Conservation (phyloP, 35 echinoderm and acorn worm genomes). For the Apostichopus parvimensis region DNA sequence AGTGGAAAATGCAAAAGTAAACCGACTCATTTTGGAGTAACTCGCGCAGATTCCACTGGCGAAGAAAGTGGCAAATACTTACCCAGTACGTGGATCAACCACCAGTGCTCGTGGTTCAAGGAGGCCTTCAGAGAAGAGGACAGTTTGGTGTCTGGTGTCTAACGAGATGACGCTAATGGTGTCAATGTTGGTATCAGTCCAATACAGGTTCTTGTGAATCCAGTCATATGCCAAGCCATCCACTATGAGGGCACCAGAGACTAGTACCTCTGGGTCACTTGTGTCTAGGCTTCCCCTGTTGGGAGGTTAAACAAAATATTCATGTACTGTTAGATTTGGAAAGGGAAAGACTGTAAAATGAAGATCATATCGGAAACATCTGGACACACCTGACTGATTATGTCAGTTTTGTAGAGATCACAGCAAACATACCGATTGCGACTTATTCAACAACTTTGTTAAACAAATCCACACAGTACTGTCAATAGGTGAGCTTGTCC, state of each 20-base stretch:
- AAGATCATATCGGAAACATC: neutral
- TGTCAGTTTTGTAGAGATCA: neutral
- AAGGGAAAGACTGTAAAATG: neutral
- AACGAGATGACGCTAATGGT: slow-evolving; percentile 75
- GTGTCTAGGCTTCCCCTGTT: slow-evolving; percentile 15
- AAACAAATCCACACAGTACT: too few relatives aligned
- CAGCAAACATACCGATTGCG: neutral
- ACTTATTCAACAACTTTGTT: neutral
- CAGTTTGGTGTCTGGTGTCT: slow-evolving; percentile 59
- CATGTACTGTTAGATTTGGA: too few relatives aligned
- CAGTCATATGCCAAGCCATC: slow-evolving; percentile 94
- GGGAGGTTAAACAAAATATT: too few relatives aligned
- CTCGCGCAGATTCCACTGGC: neutral
- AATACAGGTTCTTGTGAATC: slow-evolving; percentile 88
- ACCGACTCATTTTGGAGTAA: too few relatives aligned
- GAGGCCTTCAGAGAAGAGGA: slow-evolving; percentile 65
- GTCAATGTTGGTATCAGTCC: slow-evolving; percentile 80
- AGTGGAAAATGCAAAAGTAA: neutral
- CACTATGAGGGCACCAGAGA: slow-evolving; percentile 48
- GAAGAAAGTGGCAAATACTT: slow-evolving; percentile 27
- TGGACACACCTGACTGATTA: neutral
- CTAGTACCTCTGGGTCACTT: neutral
- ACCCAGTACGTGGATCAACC: slow-evolving; percentile 75
- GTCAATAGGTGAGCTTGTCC: too few relatives aligned
- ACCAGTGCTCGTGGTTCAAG: slow-evolving; percentile 91